Conservation (phyloP, 2,113 vertebrate genomes). For the Aldabrachelys gigantea region DNA sequence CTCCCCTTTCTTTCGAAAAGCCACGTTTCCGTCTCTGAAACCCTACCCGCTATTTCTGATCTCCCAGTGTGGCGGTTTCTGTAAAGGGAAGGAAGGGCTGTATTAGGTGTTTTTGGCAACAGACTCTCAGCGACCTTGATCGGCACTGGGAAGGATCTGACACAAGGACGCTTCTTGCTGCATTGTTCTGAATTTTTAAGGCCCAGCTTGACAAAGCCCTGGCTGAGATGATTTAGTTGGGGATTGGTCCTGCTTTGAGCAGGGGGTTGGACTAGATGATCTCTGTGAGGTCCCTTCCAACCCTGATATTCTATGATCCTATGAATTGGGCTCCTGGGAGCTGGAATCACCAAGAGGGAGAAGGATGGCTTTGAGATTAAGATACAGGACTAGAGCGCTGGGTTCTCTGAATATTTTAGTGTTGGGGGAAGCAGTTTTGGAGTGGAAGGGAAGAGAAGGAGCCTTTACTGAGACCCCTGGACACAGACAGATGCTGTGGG, state of each 20-base stretch:
- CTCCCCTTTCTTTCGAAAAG: background rate
- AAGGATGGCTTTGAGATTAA: background rate
- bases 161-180: background rate
- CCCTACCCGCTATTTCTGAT: rapidly evolving
- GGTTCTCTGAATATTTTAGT: background rate
- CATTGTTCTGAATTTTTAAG: background rate
- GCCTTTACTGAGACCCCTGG: background rate
- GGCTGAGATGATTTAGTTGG: too few relatives aligned
- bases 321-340: rapidly evolving
- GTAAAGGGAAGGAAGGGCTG: background rate
- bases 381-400: background rate
- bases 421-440: background rate
- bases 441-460: background rate
- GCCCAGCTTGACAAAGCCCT: too few relatives aligned
- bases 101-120: background rate
- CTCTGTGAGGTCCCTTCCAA: too few relatives aligned
- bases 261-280: too few relatives aligned
- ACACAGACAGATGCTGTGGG: background rate
- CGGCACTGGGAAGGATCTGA: background rate
- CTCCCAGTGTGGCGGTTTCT: background rate
- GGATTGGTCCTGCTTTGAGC: too few relatives aligned
- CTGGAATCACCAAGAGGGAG: background rate
- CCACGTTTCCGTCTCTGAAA: background rate
- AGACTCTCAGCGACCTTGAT: background rate
- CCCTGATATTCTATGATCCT: too few relatives aligned